Conservation (phyloP, 2,797 vertebrate species). For the Hydrophis major region DNA sequence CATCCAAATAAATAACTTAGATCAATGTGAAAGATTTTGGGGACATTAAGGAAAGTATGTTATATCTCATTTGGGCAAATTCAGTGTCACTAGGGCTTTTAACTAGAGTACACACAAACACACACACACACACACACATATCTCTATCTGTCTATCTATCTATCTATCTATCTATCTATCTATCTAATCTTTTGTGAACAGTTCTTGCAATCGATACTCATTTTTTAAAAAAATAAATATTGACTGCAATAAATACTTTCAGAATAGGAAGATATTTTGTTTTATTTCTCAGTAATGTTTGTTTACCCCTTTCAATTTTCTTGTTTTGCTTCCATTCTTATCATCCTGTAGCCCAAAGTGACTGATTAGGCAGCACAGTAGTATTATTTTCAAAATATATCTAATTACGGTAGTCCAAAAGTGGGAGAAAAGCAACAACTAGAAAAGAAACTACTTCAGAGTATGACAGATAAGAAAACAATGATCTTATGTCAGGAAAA, state of each 20-base stretch:
- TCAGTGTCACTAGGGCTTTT: not conserved
- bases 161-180: too few species aligned
- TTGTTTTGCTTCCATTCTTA: not conserved
- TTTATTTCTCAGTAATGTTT: not conserved
- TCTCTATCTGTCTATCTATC: too few species aligned
- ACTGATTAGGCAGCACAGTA: not conserved
- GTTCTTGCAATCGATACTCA: not conserved
- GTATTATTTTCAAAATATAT: not conserved
- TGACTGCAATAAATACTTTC: not conserved
- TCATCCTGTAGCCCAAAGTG: not conserved
- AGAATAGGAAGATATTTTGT: not conserved
- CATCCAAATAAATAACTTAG: not conserved
- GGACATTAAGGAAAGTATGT: not conserved
- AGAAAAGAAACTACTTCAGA: not conserved
- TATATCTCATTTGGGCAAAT: not conserved
- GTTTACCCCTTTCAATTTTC: not conserved
- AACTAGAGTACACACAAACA: not conserved
- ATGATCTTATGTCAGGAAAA: not conserved
- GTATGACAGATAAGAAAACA: not conserved
- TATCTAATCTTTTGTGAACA: not conserved
- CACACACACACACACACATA: too few species aligned
- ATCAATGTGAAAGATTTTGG: not conserved
- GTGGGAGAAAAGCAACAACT: not conserved
- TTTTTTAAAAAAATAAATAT: not conserved
- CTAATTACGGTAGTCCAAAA: not conserved